Base-by-base conservation (phyloP, 1,140 invertebrate genomes). In the Bradynema listronoti region DNA sequence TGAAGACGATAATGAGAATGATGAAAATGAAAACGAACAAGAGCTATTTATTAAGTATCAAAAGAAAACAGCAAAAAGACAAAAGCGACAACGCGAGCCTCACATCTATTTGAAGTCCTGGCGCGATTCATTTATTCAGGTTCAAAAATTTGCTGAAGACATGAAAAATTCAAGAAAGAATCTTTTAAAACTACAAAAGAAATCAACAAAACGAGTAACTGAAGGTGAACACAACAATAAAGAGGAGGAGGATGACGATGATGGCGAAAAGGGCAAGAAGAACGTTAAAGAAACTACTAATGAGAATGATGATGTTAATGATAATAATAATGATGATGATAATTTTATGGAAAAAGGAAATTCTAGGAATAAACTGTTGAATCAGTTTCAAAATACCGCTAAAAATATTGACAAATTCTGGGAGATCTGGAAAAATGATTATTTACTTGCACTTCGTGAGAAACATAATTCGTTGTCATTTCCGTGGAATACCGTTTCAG, bases 221-320 rank as follows among this genome's bases (percentile, higher is more conserved):
- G 72, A 78, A 24, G 34, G 41, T 29, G 27, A 60, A 50, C 58
- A 29, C 62, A 54, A 68, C 53, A 64, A 68, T 49, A 50, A 61
- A 16, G 71, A 76, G 30, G 76, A 75, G 27, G 58, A 68, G 39
- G 66, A 75, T 62, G 61, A 68, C 45, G 62, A 74, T 57, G 55
- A 61, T 19, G 55, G 69, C 33, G 56, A 68, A 58, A 61, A 81
- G 42, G 69, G 66, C 24, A 27, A 53, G 16, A 51, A 30, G 29
- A 19, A 19, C n/a, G 24, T 59, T 27, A 9, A 19, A 34, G 32
- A 19, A 30, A 52, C 49, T n/a, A n/a, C n/a, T n/a, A n/a, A n/a
- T n/a, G n/a, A n/a, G n/a, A n/a, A n/a, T n/a, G n/a, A n/a, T n/a
- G n/a, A n/a, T n/a, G n/a, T n/a, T n/a, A n/a, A n/a, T n/a, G n/a